phyloP scores from a whole-genome alignment of 1,140 invertebrate species.

The Pararge aegeria region DNA sequence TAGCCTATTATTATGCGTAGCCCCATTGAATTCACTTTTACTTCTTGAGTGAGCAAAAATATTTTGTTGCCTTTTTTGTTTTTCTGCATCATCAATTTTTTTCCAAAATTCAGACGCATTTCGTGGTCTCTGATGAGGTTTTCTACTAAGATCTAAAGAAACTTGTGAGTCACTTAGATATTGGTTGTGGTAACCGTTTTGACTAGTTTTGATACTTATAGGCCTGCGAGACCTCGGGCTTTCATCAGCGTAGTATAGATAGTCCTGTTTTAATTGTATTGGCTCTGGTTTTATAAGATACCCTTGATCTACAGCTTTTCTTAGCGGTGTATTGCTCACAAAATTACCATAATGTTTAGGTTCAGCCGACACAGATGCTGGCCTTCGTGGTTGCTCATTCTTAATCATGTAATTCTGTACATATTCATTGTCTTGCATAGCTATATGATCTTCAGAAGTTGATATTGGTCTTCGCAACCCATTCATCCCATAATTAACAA shows the following conservation, averaged over 20 bases:
- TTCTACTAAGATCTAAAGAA: slow-evolving; percentile 50
- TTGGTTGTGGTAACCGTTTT: slow-evolving; percentile 67
- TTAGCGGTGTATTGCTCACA: slow-evolving; percentile 60
- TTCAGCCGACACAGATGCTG: slow-evolving; percentile 81
- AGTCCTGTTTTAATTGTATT: slow-evolving; percentile 69
- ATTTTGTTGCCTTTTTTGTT: slow-evolving; percentile 59
- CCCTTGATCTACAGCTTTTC: slow-evolving; percentile 49
- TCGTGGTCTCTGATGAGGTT: slow-evolving; percentile 55
- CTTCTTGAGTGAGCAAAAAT: slow-evolving; percentile 59
- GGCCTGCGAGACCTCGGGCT: slow-evolving; percentile 83
- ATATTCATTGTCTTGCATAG: slow-evolving; percentile 72
- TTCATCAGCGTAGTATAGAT: slow-evolving; percentile 84
- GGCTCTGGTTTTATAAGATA: slow-evolving; percentile 59
- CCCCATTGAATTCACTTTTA: slow-evolving; percentile 64
- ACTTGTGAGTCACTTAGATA: slow-evolving; percentile 78
- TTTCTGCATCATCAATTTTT: slow-evolving; percentile 81
- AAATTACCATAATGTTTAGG: slow-evolving; percentile 70
- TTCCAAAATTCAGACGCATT: slow-evolving; percentile 83
- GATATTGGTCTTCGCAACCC: slow-evolving; percentile 74
- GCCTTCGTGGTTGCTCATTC: slow-evolving; percentile 71
- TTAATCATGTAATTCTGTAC: slow-evolving; percentile 52
- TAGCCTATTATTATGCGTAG: slow-evolving; percentile 41
- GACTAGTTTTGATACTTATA: slow-evolving; percentile 80
- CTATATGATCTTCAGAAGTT: slow-evolving; percentile 81
- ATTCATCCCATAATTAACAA: slow-evolving; percentile 49